Evolutionary conservation across 2,888 invertebrate species (phyloP), one percentile per base, ranked within the genome.

Genomic region (Pollenia amentaria): DNA sequence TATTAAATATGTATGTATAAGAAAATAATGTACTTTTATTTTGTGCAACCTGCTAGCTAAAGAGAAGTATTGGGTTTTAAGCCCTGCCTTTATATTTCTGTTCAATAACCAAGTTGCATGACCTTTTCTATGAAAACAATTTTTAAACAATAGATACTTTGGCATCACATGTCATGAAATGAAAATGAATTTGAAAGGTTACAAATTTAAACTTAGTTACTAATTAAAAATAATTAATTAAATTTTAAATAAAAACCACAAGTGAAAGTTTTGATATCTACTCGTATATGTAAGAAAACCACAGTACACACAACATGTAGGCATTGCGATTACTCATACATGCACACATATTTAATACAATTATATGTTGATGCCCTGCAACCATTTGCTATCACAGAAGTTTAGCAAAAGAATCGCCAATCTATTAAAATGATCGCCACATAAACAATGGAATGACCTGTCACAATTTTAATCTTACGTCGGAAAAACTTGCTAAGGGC

Each of bases 151-250:
- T 29, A 29, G 29, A 29, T 29, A 29, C 29, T 29, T 29, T 6
- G 29, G 29, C 29, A 29, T 29, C 29, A 29, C 29, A 29, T 29
- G 29, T 29, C 29, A 29, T 29, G 7, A 60, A 69, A 51, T 53
- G 14, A 48, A 57, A 69, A 16, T 77, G 40, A 51, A 67, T 67
- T 73, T 73, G 73, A 84, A 84, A 78, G 65, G 64, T 73, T 78
- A 60, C 78, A 84, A 65, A 60, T 73, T 51, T 18, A n/a, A 67
- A 67, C 78, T 67, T 67, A 48, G 51, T 44, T 60, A 67, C 73
- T 73, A 84, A 78, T 84, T 67, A 84, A 84, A 83, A 65, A 84
- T 60, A 73, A 73, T 73, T 78, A 78, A 78, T 84, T 78, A 73
- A 67, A 60, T 78, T 77, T 78, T 21, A 21, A 12, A 72, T 12